Evolutionary conservation across 2,113 vertebrate genomes (phyloP), one percentile per base, ranked within the genome.

Genomic region (Nesoenas mayeri): DNA sequence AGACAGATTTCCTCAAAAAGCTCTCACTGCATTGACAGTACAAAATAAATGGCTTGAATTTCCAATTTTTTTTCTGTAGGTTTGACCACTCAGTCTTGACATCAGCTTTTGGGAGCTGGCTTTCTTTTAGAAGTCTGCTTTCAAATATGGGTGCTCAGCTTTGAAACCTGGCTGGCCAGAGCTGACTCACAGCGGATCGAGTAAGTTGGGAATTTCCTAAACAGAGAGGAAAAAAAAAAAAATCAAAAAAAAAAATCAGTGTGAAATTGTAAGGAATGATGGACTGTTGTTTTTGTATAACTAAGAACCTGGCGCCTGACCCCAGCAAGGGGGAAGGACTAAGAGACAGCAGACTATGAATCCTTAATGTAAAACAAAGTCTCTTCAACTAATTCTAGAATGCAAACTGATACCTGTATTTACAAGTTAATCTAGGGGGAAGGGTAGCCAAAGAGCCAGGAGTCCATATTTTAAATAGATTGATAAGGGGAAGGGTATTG

Each of bases 111-210:
- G 64, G 51, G 44, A 73, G 58, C 48, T 25, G 15, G 22, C 42
- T 51, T 51, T 67, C 25, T 56, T 57, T 53, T 56, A 20, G 21
- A 60, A 83, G 56, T 36, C 61, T 87, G 24, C 42, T 84, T 75
- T 34, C 83, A 85, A 2, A 51, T 67, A 5, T 1, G 8, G 40
- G 64, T 24, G 32, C 48, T 79, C 42, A 60, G 79, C 54, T 60
- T 8, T 15, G n/a, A 83, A 93, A 67, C 25, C 22, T 31, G 72
- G 14, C 13, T 34, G 21, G 32, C 2, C 1, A 26, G 38, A 60
- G 48, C 36, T 0, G 3, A 62, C 36, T 85, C 40, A 48, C 0
- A 2, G 50, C 22, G 54, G 38, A 4, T 1, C 28, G 2, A 42
- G 21, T 42, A 57, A 32, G 57, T 57, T 7, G 7, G 51, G 51